Percentiles rank a stretch among this genome's conserved stretches.
phyloP scores from a whole-genome alignment of 2,888 invertebrate species.

The Drosophila longiperda region DNA sequence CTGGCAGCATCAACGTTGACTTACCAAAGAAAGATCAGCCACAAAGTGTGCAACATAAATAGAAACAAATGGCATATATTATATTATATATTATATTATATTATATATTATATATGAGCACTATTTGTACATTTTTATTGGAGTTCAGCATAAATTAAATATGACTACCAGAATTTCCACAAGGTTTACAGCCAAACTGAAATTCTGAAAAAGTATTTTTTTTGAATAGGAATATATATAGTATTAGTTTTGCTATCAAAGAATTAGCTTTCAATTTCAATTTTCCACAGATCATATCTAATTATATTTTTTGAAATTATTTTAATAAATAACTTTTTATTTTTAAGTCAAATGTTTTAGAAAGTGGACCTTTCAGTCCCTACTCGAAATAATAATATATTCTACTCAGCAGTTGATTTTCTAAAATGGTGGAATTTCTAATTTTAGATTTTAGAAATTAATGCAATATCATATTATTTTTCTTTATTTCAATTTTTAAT shows the following conservation, averaged over 20 bases:
- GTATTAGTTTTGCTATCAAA: background rate
- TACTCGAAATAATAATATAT: background rate
- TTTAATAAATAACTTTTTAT: background rate
- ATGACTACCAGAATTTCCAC: background rate
- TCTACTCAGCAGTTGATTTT: background rate
- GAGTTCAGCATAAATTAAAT: background rate
- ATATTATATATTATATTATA: no score
- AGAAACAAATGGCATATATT: background rate
- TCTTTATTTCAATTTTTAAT: background rate
- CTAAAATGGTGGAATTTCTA: background rate
- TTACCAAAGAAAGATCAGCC: constrained; percentile 11
- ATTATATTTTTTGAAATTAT: background rate
- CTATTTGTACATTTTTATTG: background rate
- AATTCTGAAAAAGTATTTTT: background rate
- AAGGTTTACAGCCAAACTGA: background rate
- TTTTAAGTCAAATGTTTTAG: background rate
- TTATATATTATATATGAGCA: no score
- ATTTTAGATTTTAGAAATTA: background rate
- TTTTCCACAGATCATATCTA: background rate
- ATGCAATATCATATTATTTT: background rate
- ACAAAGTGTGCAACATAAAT: constrained; percentile 21
- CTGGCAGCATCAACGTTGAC: constrained; percentile 28
- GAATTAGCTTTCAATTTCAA: background rate
- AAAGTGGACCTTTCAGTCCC: no score
- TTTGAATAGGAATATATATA: background rate